Conservation (phyloP, 2,888 invertebrate genomes). For the Globia sparganii region DNA sequence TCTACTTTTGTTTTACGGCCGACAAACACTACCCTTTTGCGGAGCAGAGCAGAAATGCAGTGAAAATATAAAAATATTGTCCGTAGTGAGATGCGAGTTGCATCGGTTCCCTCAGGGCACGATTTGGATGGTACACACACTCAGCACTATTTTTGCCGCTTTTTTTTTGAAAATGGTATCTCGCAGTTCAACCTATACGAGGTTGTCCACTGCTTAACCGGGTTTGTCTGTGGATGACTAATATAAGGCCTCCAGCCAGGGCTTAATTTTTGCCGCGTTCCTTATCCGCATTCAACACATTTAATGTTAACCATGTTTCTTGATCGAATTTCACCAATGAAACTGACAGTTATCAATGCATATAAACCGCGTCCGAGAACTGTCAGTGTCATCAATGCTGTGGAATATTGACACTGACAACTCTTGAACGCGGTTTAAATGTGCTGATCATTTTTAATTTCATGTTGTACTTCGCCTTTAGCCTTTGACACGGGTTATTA, state of each 20-base stretch:
- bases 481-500: background rate
- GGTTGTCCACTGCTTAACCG: too few relatives aligned
- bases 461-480: background rate
- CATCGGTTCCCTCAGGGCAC: slow-evolving; percentile 78
- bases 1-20: slow-evolving; percentile 79
- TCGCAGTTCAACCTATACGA: too few relatives aligned
- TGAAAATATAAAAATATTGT: slow-evolving; percentile 85
- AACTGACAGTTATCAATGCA: background rate
- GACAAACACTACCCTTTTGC: slow-evolving; percentile 79
- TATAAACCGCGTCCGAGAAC: background rate
- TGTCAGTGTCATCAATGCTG: background rate
- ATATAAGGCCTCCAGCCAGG: too few relatives aligned
- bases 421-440: background rate
- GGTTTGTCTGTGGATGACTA: too few relatives aligned
- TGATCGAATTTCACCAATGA: background rate
- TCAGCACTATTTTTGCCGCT: slow-evolving; percentile 53
- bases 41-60: slow-evolving; percentile 78
- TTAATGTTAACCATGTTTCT: background rate
- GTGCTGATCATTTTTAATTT: background rate
- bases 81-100: slow-evolving; percentile 79
- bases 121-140: slow-evolving; percentile 74
- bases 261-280: slow-evolving; percentile 47
- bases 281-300: background rate
- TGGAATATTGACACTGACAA: background rate
- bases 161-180: too few relatives aligned